Conservation (phyloP, 2,888 invertebrate genomes). For the Miltochrista miniata region DNA sequence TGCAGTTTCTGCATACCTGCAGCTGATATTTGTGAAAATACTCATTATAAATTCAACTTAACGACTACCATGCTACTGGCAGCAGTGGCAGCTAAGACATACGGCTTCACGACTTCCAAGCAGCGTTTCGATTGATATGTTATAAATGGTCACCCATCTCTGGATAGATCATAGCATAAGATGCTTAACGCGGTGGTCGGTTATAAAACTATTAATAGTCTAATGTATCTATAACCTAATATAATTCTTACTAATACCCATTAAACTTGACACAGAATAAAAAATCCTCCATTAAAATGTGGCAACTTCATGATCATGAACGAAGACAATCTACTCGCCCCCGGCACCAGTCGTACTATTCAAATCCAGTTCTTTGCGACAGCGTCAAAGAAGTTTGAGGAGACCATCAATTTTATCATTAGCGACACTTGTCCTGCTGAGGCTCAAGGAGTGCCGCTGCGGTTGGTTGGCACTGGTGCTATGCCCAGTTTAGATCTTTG, state of each 20-base stretch:
- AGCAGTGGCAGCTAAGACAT: no score
- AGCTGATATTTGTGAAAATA: no score
- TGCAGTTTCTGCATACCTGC: no score
- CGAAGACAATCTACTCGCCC: constrained; percentile 73
- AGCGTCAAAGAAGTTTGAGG: constrained; percentile 61
- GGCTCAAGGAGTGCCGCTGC: constrained; percentile 73
- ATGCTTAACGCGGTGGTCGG: no score
- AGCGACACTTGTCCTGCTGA: constrained; percentile 79
- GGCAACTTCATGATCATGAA: constrained; percentile 73
- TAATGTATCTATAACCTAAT: no score
- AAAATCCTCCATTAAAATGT: constrained; percentile 67
- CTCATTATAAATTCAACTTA: no score
- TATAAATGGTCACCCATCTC: no score
- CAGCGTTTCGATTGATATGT: no score
- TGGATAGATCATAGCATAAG: no score
- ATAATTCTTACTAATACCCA: neutral
- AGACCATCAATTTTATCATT: constrained; percentile 71
- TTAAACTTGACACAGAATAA: constrained; percentile 50
- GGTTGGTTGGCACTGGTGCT: constrained; percentile 79
- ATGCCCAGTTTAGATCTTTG: constrained; percentile 83
- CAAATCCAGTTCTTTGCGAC: constrained; percentile 70
- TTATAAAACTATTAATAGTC: no score
- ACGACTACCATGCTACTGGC: no score
- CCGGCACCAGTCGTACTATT: constrained; percentile 69
- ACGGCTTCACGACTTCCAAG: no score